Evolutionary conservation across 2,113 vertebrate species (phyloP).

Genomic region (Centropus unirufus): DNA sequence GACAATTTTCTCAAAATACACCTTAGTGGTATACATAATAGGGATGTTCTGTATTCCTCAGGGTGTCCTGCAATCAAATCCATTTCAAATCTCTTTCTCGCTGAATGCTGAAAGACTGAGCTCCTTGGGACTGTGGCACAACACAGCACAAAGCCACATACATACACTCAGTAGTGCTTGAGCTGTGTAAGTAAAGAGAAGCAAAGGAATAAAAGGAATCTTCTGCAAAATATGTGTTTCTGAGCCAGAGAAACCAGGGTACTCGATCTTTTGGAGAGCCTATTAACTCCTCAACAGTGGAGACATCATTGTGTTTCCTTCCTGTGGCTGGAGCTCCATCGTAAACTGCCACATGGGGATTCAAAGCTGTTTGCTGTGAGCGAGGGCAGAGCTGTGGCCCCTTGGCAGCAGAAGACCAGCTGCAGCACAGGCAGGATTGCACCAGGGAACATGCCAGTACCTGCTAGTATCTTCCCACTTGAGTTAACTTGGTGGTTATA

Average conservation of each 20-base stretch:
- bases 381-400: not conserved
- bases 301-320: not conserved
- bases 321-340: not conserved
- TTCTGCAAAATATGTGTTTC: rapidly evolving
- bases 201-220: not conserved
- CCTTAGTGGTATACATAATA: rapidly evolving
- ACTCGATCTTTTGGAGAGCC: not conserved
- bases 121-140: not conserved
- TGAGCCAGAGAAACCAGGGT: not conserved
- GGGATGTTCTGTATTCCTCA: not conserved
- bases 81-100: not conserved
- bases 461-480: not conserved
- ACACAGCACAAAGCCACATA: not conserved
- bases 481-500: not conserved
- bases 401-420: not conserved
- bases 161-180: not conserved
- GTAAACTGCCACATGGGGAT: not conserved
- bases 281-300: not conserved
- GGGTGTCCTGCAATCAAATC: not conserved
- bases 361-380: not conserved
- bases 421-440: not conserved
- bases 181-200: not conserved
- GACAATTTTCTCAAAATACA: not conserved
- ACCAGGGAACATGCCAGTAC: rapidly evolving
- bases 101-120: not conserved